These are phyloP conservation scores for Andrena praecox DNA, from an alignment of 2,888 invertebrate genomes.

Conservation along the genomic window DNA sequence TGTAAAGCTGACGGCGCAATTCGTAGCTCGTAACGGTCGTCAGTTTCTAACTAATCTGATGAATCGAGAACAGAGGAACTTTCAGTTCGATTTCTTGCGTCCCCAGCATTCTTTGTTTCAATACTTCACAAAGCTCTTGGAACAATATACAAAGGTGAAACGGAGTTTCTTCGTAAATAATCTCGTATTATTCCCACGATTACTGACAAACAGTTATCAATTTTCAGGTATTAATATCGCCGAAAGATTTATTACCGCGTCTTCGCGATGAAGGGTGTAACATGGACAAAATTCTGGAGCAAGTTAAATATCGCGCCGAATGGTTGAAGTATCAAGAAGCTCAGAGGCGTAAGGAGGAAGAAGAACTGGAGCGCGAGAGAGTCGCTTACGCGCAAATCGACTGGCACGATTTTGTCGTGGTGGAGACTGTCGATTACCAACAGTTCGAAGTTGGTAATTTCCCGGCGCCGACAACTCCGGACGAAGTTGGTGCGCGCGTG, in stretches of 20 bases:
- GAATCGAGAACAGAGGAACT: slow-evolving; percentile 99
- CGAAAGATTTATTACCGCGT: slow-evolving; percentile 94
- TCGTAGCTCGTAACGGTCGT: slow-evolving; percentile 99
- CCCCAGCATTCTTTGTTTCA: slow-evolving; percentile 99
- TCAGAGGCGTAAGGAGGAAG: slow-evolving; percentile 96
- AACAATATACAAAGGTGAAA: slow-evolving; percentile 97
- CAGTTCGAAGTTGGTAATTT: slow-evolving; percentile 98
- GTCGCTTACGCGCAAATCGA: slow-evolving; percentile 99
- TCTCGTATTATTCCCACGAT: neutral
- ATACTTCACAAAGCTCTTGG: slow-evolving; percentile 98
- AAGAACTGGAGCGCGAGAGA: slow-evolving; percentile 97
- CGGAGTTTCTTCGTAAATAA: neutral
- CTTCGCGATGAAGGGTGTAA: slow-evolving; percentile 92
- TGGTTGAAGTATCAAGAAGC: slow-evolving; percentile 98
- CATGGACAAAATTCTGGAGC: slow-evolving; percentile 90
- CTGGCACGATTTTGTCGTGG: slow-evolving; percentile 99
- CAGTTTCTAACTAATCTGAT: slow-evolving; percentile 99
- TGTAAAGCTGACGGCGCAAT: slow-evolving; percentile 98
- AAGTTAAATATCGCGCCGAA: slow-evolving; percentile 96
- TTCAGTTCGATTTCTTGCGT: slow-evolving; percentile 99
- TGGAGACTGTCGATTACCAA: slow-evolving; percentile 99
- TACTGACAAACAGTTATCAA: slow-evolving; percentile 8
- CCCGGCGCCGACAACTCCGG: slow-evolving; percentile 98
- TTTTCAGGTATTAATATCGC: slow-evolving; percentile 93
- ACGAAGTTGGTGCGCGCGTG: slow-evolving; percentile 98